Base-by-base conservation (phyloP, 1,140 invertebrate species). In the Hyles euphorbiae region DNA sequence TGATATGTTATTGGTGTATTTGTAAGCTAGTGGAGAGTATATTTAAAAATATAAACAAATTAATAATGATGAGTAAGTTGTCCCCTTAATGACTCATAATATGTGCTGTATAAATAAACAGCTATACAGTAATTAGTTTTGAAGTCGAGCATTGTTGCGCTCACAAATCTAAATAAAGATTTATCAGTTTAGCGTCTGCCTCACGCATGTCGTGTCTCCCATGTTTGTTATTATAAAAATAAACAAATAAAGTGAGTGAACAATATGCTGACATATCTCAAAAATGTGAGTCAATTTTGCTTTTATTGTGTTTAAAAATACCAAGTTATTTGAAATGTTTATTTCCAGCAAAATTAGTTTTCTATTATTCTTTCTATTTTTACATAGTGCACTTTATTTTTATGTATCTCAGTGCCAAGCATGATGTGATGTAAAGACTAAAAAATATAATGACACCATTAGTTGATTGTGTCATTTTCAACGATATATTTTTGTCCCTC, bases 211-310 rank as follows among this genome's bases (percentile, higher is more conserved):
- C 45, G 51, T 61, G 63, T 57, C 48, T 54, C 40, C 5, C 8
- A 51, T 51, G 36, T 54, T 54, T 22, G 22, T 43, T 44, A 11
- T 44, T 22, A 12, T 12, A 32, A 36, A 10, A 22, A 36, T 43
- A 44, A 54, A 54, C 11, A 43, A 54, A 22, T 34, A 48, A 52
- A 56, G 49, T 53, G 54, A 49, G 48, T 59, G 54, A 54, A 47
- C 48, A 53, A 40, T 11, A 74, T 73, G 71, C 58, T 73, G 63
- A 70, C 65, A 49, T 70, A 68, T 57, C 65, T 73, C 7, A 73
- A 70, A 70, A 73, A 70, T 58, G 71, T 73, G 64, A 73, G 71
- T 62, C 3, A 33, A 59, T 58, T 11, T 53, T 22, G n/a, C 12
- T 34, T 56, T 53, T 49, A 55, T 43, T 47, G 36, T 34, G 34